These are phyloP conservation scores for Brachionus asplanchnoidis DNA, from an alignment of 1,140 invertebrate genomes.

Conservation along the genomic window DNA sequence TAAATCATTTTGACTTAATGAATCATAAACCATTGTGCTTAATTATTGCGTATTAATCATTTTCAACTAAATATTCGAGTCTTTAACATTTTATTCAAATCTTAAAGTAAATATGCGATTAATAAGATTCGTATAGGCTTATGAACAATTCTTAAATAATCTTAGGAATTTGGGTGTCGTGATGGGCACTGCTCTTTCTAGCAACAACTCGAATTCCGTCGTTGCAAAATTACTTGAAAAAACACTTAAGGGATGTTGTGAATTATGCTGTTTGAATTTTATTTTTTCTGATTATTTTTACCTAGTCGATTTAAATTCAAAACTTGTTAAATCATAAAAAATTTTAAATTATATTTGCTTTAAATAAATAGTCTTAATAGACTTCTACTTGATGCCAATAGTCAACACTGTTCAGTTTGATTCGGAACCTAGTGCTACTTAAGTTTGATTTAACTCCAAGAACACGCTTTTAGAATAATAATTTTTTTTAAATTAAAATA, in stretches of 20 bases:
- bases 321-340: not conserved
- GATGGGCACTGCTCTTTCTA: not conserved
- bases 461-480: not conserved
- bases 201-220: not conserved
- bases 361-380: constrained; percentile 1
- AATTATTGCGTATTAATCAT: constrained; percentile 21
- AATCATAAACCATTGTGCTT: constrained; percentile 22
- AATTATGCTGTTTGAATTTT: not conserved
- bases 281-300: not conserved
- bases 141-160: not conserved
- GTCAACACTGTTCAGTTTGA: not conserved
- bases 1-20: constrained; percentile 12
- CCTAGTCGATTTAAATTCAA: not conserved
- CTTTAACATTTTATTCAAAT: constrained; percentile 33
- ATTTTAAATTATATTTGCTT: constrained; percentile 1
- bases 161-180: not conserved
- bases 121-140: constrained; percentile 8
- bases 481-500: not conserved
- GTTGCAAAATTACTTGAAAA: not conserved
- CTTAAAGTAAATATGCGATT: constrained; percentile 32
- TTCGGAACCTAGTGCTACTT: not conserved
- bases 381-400: not conserved
- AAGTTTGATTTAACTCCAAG: not conserved
- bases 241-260: not conserved
- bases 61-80: not conserved